Conservation (phyloP, 2,113 vertebrate genomes). For the Gorsachius goisagi region DNA sequence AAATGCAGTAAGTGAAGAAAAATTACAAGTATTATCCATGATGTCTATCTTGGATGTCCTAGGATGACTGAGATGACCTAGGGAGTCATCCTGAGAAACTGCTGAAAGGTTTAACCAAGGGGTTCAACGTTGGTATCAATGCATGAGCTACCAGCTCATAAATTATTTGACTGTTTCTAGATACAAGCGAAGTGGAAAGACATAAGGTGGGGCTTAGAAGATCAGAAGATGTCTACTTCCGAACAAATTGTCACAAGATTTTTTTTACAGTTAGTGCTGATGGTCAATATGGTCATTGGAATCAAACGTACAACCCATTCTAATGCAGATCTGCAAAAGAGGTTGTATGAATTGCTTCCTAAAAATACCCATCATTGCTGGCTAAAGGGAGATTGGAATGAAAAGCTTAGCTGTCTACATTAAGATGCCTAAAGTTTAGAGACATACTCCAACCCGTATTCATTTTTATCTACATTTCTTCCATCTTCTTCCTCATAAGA, state of each 20-base stretch:
- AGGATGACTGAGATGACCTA: background rate
- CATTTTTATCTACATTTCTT: background rate
- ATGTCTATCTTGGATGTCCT: background rate
- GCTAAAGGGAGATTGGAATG: background rate
- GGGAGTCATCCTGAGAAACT: background rate
- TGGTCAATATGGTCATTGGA: background rate
- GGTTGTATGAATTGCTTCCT: background rate
- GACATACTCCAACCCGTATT: background rate
- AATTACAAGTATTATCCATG: accelerated
- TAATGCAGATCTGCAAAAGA: background rate
- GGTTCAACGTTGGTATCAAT: background rate
- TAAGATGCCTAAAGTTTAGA: background rate
- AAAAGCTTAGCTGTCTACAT: background rate
- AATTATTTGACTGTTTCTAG: background rate
- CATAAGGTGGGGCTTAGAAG: background rate
- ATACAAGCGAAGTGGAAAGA: background rate
- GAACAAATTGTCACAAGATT: background rate
- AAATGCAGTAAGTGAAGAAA: background rate
- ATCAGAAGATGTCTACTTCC: background rate
- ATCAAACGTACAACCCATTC: background rate
- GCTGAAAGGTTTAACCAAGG: background rate
- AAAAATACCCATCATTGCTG: background rate
- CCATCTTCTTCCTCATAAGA: background rate
- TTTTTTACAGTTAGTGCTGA: background rate
- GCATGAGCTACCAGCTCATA: background rate